Evolutionary conservation across 2,888 invertebrate genomes (phyloP).

Genomic region (Clistopyga incitator): DNA sequence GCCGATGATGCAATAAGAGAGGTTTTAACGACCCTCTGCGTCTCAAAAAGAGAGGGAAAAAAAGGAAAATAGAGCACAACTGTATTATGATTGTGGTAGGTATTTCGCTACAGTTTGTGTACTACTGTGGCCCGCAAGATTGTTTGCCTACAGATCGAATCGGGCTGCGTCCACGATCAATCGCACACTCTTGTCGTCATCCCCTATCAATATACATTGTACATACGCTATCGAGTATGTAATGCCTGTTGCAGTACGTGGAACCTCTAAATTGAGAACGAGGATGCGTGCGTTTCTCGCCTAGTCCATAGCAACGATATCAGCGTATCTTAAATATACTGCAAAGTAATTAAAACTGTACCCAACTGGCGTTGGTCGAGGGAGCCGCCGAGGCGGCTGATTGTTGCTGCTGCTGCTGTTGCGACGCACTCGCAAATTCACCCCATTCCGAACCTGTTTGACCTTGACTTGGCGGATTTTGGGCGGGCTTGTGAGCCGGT

Average conservation of each 20-base stretch:
- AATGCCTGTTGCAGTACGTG: slow-evolving; percentile 45
- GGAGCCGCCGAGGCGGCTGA: slow-evolving; percentile 72
- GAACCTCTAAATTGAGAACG: slow-evolving; percentile 53
- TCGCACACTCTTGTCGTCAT: slow-evolving; percentile 25
- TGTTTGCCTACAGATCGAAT: slow-evolving; percentile 20
- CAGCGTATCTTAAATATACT: slow-evolving; percentile 43
- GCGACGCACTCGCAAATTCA: slow-evolving; percentile 88
- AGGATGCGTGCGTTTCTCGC: slow-evolving; percentile 51
- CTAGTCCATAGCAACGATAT: slow-evolving; percentile 49
- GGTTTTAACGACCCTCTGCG: slow-evolving; percentile 45
- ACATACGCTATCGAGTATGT: slow-evolving; percentile 58
- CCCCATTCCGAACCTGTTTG: slow-evolving; percentile 89
- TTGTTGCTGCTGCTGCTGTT: slow-evolving; percentile 71
- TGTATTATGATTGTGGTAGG: slow-evolving; percentile 41
- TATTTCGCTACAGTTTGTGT: slow-evolving; percentile 46
- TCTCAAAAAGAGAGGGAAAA: slow-evolving; percentile 21
- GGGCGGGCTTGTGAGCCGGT: slow-evolving; percentile 90
- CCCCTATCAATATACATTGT: slow-evolving; percentile 53
- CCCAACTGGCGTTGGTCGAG: slow-evolving; percentile 83
- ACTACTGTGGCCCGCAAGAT: slow-evolving; percentile 29
- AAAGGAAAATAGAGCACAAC: slow-evolving; percentile 5
- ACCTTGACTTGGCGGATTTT: slow-evolving; percentile 84
- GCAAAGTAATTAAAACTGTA: slow-evolving; percentile 81
- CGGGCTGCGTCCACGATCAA: slow-evolving; percentile 45
- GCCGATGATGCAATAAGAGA: slow-evolving; percentile 37